A percentile compares a stretch with the other conserved stretches of the same genome.
Evolutionary conservation across 2,888 invertebrate genomes (phyloP).

Genomic region (Chaetogeoica ovagalla): DNA sequence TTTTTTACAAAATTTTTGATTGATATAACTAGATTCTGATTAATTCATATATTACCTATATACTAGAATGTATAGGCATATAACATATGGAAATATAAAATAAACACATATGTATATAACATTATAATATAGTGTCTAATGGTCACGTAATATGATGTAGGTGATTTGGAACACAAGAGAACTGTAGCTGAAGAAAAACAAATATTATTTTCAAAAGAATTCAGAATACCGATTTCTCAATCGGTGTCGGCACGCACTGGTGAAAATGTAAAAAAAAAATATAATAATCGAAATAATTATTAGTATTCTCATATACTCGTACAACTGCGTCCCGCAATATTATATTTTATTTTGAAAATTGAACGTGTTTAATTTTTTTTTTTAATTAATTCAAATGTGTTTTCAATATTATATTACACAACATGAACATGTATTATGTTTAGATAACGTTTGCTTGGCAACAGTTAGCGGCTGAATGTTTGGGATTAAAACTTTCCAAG

Average conservation of each 20-base stretch:
- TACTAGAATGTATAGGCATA: too few relatives aligned
- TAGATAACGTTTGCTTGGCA: constrained; percentile 71
- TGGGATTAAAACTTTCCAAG: constrained; percentile 68
- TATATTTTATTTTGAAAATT: background rate
- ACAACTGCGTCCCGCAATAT: background rate
- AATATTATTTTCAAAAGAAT: constrained; percentile 68
- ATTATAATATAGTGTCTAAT: background rate
- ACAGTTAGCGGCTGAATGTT: constrained; percentile 70
- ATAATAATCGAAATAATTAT: too few relatives aligned
- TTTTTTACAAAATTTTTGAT: too few relatives aligned
- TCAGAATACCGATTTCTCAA: constrained; percentile 61
- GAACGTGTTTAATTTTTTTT: too few relatives aligned
- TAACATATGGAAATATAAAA: background rate
- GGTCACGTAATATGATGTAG: constrained; percentile 56
- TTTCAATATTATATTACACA: background rate
- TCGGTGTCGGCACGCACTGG: constrained; percentile 73
- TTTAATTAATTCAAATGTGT: too few relatives aligned
- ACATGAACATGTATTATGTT: constrained; percentile 6
- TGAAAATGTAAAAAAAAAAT: constrained; percentile 64
- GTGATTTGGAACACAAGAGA: constrained; percentile 74
- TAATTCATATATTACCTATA: too few relatives aligned
- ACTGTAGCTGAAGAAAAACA: constrained; percentile 69
- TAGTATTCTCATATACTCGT: too few relatives aligned
- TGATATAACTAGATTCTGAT: too few relatives aligned
- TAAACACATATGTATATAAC: background rate